Evolutionary conservation across 2,888 invertebrate species (phyloP), one percentile per base, ranked within the genome.

Genomic region (Fragum whitleyi): DNA sequence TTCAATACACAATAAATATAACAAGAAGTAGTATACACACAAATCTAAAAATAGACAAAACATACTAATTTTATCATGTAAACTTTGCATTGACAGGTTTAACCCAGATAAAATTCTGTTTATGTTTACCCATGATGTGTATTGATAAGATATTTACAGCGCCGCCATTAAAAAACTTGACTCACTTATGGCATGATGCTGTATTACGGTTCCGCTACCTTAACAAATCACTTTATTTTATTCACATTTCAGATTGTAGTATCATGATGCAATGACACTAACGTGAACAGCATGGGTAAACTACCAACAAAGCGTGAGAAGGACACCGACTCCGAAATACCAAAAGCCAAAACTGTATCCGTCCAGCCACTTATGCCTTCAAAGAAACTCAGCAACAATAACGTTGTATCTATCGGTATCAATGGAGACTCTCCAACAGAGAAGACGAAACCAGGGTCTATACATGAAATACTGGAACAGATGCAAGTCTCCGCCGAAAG

Each of bases 391-490:
- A 75, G 71, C 62, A 68, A 55, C 42, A 57, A 65, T 19, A 42
- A 36, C 16, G 19, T 21, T 2, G 42, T 77, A 6, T 51, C 59
- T 26, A 28, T 74, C 23, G 74, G 57, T 9, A 68, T 55, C 9
- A 23, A 39, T 21, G 67, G 61, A 7, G 57, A 70, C 9, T 71
- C 70, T 21, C 76, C 74, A 9, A 72, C 70, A 5, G 74, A 77
- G n/a, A 83, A 83, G 55, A 47, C 26, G 14, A 51, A 55, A 11
- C 71, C 77, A 6, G 81, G 77, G 28, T 77, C 79, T 1, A 83
- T 83, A 21, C 77, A 83, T 7, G 83, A 83, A 2, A 61, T 83
- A n/a, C 61, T 83, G 5, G 79, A 79, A 16, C 74, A 83, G 57
- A 83, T 83, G 79, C 62, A 74, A 36, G 83, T 77, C 16, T 71